Conservation (phyloP, 1,140 invertebrate species). For the Drosophila mojavensis region DNA sequence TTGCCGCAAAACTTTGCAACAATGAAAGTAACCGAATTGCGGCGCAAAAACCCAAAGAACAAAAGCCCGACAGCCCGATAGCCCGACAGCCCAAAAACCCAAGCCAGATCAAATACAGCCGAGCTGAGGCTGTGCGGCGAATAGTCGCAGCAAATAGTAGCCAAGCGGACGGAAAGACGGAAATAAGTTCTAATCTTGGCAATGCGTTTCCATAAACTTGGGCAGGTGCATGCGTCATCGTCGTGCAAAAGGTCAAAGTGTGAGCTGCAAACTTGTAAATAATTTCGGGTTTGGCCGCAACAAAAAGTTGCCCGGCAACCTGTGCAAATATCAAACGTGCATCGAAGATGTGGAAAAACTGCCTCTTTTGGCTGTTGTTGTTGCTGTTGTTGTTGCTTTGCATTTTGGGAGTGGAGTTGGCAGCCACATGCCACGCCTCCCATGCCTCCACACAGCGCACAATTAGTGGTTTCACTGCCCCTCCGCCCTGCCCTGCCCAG, state of each 20-base stretch:
- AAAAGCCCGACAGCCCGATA: too few species aligned
- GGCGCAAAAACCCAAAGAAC: constrained; percentile 9
- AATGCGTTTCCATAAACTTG: constrained; percentile 28
- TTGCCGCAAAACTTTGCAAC: constrained; percentile 33
- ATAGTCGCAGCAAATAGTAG: not conserved
- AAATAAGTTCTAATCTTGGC: constrained; percentile 50
- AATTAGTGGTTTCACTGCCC: constrained; percentile 65
- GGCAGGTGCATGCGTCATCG: constrained; percentile 73
- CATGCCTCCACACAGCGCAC: constrained; percentile 26
- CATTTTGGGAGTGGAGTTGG: constrained; percentile 39
- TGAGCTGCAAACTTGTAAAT: constrained; percentile 69
- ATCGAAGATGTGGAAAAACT: constrained; percentile 61
- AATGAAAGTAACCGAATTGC: constrained; percentile 29
- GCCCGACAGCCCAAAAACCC: too few species aligned
- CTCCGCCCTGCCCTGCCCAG: not conserved
- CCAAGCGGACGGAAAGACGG: constrained; percentile 13
- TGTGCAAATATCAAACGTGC: constrained; percentile 77
- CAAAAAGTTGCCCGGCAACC: constrained; percentile 71
- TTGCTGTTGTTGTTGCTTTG: not conserved
- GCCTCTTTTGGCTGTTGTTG: constrained; percentile 21
- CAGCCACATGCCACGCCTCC: constrained; percentile 34
- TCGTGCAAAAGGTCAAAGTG: constrained; percentile 65
- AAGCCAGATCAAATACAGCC: not conserved
- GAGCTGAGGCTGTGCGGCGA: not conserved
- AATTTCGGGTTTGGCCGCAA: constrained; percentile 69